Evolutionary conservation across 2,797 vertebrate genomes (phyloP), one percentile per base, ranked within the genome.

Genomic region (Novumbra hubbsi): DNA sequence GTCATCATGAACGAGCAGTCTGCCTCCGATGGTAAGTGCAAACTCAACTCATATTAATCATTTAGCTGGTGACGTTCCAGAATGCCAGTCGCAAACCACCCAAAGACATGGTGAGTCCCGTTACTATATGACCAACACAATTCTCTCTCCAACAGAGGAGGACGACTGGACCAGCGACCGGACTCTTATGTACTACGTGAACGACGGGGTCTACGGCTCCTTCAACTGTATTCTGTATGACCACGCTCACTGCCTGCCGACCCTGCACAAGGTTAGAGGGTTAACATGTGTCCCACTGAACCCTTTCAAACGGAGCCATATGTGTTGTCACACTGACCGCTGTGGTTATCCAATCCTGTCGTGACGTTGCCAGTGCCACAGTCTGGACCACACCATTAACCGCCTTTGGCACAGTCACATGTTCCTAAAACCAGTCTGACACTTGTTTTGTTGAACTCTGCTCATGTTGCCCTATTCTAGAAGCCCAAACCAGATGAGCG

Each of bases 131-230:
- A 65, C 30, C 30, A 14, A 30, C 24, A 16, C 24, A 16, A 17
- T 27, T 69, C 15, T 84, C 17, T 63, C 11, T 30, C 11, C 21
- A 3, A 77, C 5, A 98, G 97, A 98, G 80, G 97, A 98, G 80
- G 94, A 95, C 19, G 96, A 98, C 38, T 93, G 91, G 74, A 70
- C 89, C 64, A 94, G 72, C 70, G 96, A 98, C 74, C 92, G 90
- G 81, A 98, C 96, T 14, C 90, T 98, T 19, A 99, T 99, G 97
- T 99, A 99, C 76, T 99, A 99, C 0, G 96, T 99, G 73, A 99
- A 99, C 0, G 98, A 99, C 66, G 98, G 98, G 0, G 96, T 99
- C 7, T 99, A 98, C 17, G 98, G 98, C 0, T 99, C 98, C 0
- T 99, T 99, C 84, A 99, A 98, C 84, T 98, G 96, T 86, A 97